These are phyloP conservation scores for Lycaena phlaeas DNA, from an alignment of 2,888 invertebrate genomes.

Conservation along the genomic window DNA sequence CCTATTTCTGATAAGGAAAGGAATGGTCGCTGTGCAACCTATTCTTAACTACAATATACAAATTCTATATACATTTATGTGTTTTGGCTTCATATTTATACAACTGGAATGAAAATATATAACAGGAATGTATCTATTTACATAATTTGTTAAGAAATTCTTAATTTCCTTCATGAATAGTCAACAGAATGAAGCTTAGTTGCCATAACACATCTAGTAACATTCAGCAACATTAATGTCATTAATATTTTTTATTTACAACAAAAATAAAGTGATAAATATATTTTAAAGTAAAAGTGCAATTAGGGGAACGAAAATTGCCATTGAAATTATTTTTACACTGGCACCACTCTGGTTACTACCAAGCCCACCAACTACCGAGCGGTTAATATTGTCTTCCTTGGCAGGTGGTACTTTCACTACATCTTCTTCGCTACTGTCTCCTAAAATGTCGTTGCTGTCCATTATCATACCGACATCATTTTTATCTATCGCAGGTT, in stretches of 20 bases:
- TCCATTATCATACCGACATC: slow-evolving; percentile 47
- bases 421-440: slow-evolving; percentile 43
- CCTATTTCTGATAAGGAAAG: slow-evolving; percentile 16
- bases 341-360: slow-evolving; percentile 36
- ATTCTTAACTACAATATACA: slow-evolving; percentile 61
- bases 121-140: slow-evolving; percentile 66
- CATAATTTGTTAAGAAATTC: slow-evolving; percentile 35
- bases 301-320: slow-evolving; percentile 41
- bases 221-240: slow-evolving; percentile 44
- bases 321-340: slow-evolving; percentile 30
- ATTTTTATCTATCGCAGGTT: slow-evolving; percentile 60
- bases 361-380: slow-evolving; percentile 51
- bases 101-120: slow-evolving; percentile 58
- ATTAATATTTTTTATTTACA: slow-evolving; percentile 56
- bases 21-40: slow-evolving; percentile 58
- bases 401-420: slow-evolving; percentile 37
- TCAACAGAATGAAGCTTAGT: slow-evolving; percentile 54
- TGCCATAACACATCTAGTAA: slow-evolving; percentile 40
- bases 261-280: slow-evolving; percentile 23
- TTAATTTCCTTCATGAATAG: slow-evolving; percentile 30
- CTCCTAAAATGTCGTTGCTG: slow-evolving; percentile 40
- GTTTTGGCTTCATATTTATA: slow-evolving; percentile 55
- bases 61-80: slow-evolving; percentile 61
- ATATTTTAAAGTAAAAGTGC: slow-evolving; percentile 44
- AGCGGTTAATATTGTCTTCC: slow-evolving; percentile 47